Evolutionary conservation across 2,113 vertebrate species (phyloP), one percentile per base, ranked within the genome.

Genomic region (Chaetodon auriga): DNA sequence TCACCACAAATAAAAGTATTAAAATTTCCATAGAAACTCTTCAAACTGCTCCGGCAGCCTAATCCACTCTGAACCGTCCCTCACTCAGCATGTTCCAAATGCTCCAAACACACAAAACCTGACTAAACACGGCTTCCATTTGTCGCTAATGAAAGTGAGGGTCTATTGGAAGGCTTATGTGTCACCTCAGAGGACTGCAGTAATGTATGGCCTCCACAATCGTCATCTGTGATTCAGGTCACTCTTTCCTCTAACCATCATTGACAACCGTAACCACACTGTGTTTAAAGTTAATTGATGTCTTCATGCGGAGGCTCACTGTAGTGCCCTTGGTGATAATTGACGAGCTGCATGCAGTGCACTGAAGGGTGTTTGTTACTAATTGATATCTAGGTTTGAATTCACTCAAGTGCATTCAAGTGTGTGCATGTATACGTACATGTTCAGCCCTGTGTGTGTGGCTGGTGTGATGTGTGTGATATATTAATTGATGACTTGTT

Each of bases 351-450:
- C n/a, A 51, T 64, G 53, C 16, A 3, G 48, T 54, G 55, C 54
- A 79, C 49, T 54, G 68, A 86, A 74, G 46, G 68, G 21, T 84
- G 60, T 78, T 85, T 64, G 54, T 61, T 23, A 21, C 68, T 73
- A 85, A 81, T 75, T 77, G 63, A 84, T 82, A 70, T 57, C 75
- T 70, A 54, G 23, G 54, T 85, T 45, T 68, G 30, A 66, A 84
- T 71, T 62, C 74, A 53, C 35, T 75, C 25, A n/a, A 51, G 64
- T 75, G 61, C 14, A 55, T 51, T 60, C 1, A 35, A 38, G 18
- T 48, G 43, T 46, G 51, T 54, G 30, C 35, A 46, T 68, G 49
- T 70, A 1, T 54, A 35, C 4, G 1, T 11, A 53, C 15, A 30
- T 35, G 60, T 30, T 41, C 12, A 18, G 4, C 12, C 19, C 2